phyloP scores from a whole-genome alignment of 30 jellyfish, hydroid and myxozoan species.

The Mastigias papua region DNA sequence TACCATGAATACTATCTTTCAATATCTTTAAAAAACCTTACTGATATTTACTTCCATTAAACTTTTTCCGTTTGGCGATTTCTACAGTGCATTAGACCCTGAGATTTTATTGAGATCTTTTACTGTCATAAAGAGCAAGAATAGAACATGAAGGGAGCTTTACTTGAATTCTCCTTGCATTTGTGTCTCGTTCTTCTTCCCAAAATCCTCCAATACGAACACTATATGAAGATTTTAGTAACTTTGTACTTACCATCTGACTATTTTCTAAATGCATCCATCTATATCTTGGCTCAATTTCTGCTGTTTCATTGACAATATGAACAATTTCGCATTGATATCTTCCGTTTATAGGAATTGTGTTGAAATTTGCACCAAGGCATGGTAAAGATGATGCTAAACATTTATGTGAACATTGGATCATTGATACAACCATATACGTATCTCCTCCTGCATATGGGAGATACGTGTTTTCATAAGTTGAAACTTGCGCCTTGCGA shows the following conservation, averaged over 20 bases:
- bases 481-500: neutral
- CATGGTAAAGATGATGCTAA: neutral
- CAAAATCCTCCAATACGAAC: neutral
- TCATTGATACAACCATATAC: neutral
- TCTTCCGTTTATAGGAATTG: neutral
- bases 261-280: neutral
- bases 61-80: too few relatives aligned
- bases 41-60: too few relatives aligned
- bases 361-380: conserved; percentile 19
- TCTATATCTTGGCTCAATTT: neutral
- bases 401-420: conserved; percentile 29
- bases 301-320: neutral
- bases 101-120: too few relatives aligned
- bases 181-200: too few relatives aligned
- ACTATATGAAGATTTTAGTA: neutral
- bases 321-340: conserved; percentile 9
- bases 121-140: too few relatives aligned
- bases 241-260: neutral
- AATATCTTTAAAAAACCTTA: too few relatives aligned
- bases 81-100: too few relatives aligned
- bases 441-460: neutral
- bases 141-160: too few relatives aligned
- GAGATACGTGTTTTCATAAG: neutral
- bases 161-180: too few relatives aligned
- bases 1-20: too few relatives aligned